These are phyloP conservation scores for Bufo bufo DNA, from an alignment of 2,113 vertebrate genomes.

Conservation along the genomic window DNA sequence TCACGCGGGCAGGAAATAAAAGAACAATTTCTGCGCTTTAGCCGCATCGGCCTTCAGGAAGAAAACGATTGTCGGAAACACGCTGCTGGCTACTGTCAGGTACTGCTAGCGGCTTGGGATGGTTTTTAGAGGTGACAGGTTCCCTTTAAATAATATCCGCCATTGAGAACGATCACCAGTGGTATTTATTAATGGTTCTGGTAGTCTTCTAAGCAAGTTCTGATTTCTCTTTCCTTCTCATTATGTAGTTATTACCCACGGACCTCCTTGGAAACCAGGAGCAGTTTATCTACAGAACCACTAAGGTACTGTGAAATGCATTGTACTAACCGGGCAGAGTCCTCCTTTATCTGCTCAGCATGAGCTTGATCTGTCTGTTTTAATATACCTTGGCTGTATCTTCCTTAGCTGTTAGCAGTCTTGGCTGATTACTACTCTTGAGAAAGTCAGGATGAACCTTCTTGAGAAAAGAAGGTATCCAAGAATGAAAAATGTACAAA, in stretches of 20 bases:
- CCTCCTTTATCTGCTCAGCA: slow-evolving; percentile 8
- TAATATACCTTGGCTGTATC: neutral
- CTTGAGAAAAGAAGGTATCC: neutral
- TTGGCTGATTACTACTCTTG: neutral
- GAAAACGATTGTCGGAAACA: too few species aligned
- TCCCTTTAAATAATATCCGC: neutral
- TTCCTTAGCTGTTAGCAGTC: neutral
- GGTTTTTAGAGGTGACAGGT: too few species aligned
- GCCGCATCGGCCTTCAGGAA: too few species aligned
- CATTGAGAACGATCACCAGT: neutral
- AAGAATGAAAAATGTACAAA: neutral
- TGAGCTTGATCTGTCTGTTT: neutral
- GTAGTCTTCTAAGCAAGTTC: slow-evolving; percentile 3
- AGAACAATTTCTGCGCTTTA: too few species aligned
- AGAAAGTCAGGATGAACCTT: neutral
- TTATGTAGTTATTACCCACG: slow-evolving; percentile 69
- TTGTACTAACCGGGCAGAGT: neutral
- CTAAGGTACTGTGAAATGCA: slow-evolving; percentile 67
- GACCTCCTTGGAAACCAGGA: slow-evolving; percentile 75
- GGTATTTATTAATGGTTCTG: neutral
- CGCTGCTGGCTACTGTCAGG: too few species aligned
- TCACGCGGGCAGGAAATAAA: too few species aligned
- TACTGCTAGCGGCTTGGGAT: too few species aligned
- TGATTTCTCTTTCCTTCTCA: slow-evolving; percentile 61
- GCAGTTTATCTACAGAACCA: slow-evolving; percentile 70